Conservation (phyloP, 2,797 vertebrate genomes). For the Lithobates sylvaticus region DNA sequence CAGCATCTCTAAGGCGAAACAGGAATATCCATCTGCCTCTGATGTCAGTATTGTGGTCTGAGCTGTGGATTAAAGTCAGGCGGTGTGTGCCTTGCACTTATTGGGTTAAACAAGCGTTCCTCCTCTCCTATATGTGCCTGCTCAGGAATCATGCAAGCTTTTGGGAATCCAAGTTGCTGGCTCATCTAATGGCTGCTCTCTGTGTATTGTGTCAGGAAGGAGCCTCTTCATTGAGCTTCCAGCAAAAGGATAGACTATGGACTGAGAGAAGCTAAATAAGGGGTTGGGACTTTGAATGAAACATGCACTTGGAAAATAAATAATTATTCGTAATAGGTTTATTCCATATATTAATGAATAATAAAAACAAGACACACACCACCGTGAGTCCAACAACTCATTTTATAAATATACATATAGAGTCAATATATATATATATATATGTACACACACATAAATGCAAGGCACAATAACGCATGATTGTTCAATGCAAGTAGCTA, state of each 20-base stretch:
- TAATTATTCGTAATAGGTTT: no score
- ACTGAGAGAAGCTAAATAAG: no score
- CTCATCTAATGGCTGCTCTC: conserved; percentile 64
- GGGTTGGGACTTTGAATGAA: no score
- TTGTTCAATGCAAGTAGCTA: no score
- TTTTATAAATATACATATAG: no score
- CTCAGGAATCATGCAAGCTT: conserved; percentile 67
- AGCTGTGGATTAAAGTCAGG: conserved; percentile 34
- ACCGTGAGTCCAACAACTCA: no score
- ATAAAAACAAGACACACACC: no score
- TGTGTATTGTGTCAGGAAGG: conserved; percentile 64
- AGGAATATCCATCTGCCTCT: conserved; percentile 60
- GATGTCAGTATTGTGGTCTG: conserved; percentile 1
- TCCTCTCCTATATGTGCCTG: conserved; percentile 60
- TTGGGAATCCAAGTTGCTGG: conserved; percentile 70
- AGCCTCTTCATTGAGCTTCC: conserved; percentile 28
- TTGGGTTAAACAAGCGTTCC: conserved; percentile 46
- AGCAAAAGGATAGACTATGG: conserved; percentile 72
- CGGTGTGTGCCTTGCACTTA: conserved; percentile 35
- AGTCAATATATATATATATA: no score
- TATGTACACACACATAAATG: no score
- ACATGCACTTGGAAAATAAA: no score
- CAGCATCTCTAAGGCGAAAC: conserved; percentile 20
- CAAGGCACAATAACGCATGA: no score
- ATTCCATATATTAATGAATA: no score